Evolutionary conservation across 2,888 invertebrate genomes (phyloP).

Genomic region (Blera fallax): DNA sequence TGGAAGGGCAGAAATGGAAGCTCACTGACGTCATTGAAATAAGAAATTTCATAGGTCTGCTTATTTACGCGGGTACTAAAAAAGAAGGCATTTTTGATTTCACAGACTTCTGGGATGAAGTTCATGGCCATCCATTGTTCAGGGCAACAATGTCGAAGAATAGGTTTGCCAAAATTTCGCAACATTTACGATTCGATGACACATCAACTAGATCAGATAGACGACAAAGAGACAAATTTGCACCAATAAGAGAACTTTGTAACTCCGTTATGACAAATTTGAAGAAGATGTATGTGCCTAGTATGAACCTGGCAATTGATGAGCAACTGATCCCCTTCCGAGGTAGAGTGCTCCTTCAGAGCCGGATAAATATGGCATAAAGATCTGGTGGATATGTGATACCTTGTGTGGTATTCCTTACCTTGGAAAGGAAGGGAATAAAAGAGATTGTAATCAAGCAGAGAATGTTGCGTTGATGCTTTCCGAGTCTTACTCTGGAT

Average conservation of each 20-base stretch:
- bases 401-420: constrained; percentile 10
- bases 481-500: constrained; percentile 1
- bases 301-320: constrained; percentile 20
- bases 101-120: constrained; percentile 17
- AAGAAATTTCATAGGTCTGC: not conserved
- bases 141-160: constrained; percentile 18
- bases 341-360: constrained; percentile 12
- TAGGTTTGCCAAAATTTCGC: constrained; percentile 15
- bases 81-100: constrained; percentile 22
- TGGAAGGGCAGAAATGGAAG: not conserved
- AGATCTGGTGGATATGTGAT: constrained; percentile 40
- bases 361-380: constrained; percentile 37
- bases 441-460: not conserved
- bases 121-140: constrained; percentile 22
- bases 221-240: not conserved
- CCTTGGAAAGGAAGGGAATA: constrained; percentile 3
- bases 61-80: not conserved
- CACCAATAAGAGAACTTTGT: constrained; percentile 9
- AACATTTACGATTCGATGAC: constrained; percentile 23
- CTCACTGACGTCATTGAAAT: not conserved
- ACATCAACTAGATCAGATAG: constrained; percentile 10
- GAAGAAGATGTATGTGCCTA: constrained; percentile 20
- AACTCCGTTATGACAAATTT: constrained; percentile 5
- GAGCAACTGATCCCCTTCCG: constrained; percentile 30
- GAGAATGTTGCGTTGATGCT: constrained; percentile 20